These are phyloP conservation scores for Pogonomyrmex californicus DNA, from an alignment of 1,140 invertebrate genomes.

Conservation along the genomic window DNA sequence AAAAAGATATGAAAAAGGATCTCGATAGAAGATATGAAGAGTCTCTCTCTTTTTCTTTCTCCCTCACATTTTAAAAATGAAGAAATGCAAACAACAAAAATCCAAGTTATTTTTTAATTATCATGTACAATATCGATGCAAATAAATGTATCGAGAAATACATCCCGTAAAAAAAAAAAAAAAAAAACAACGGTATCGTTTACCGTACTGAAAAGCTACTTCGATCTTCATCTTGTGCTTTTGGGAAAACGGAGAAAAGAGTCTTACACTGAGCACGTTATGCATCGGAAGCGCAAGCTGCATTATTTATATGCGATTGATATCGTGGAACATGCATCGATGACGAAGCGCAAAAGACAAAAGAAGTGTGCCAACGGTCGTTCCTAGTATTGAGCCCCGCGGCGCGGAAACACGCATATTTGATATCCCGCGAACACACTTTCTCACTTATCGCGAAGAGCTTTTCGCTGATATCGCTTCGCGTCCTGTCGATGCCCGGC, in stretches of 20 bases:
- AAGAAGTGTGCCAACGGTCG: background rate
- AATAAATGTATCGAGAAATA: background rate
- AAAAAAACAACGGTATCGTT: background rate
- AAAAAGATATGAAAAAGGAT: slow-evolving; percentile 17
- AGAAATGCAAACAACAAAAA: background rate
- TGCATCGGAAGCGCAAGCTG: background rate
- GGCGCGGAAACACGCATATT: slow-evolving; percentile 27
- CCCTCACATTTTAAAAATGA: background rate
- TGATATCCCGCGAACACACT: slow-evolving; percentile 40
- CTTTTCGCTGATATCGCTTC: slow-evolving; percentile 41
- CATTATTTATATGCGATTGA: slow-evolving; percentile 46
- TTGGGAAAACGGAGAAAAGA: background rate
- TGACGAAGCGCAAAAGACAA: slow-evolving; percentile 31
- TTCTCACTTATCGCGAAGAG: slow-evolving; percentile 51
- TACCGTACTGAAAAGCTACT: background rate
- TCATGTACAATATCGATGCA: background rate
- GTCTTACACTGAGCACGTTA: background rate
- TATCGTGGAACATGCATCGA: background rate
- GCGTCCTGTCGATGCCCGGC: background rate
- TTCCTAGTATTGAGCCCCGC: background rate
- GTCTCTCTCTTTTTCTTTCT: background rate
- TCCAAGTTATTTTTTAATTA: background rate
- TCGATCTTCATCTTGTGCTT: background rate
- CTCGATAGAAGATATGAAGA: too few relatives aligned
- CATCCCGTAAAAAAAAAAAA: background rate